phyloP scores from a whole-genome alignment of 2,113 vertebrate genomes.

The Bos javanicus region DNA sequence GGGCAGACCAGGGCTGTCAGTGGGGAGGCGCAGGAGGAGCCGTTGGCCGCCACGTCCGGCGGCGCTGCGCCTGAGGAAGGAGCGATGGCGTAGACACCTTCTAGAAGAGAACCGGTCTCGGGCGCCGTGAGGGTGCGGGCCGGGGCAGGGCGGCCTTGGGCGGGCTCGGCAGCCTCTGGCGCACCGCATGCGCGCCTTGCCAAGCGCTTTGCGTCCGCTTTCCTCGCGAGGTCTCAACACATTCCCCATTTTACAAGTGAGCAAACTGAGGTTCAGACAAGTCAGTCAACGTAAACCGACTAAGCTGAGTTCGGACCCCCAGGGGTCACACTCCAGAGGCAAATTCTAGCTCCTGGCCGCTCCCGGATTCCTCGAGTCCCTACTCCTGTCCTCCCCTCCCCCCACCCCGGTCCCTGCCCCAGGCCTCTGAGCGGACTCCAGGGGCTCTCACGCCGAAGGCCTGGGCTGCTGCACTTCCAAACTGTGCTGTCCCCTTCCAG shows the following conservation, averaged over 20 bases:
- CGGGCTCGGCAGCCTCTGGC: background rate
- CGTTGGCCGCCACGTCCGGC: no score
- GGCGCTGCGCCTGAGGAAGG: background rate
- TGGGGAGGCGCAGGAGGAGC: background rate
- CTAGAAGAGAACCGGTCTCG: background rate
- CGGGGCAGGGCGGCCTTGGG: fast-evolving
- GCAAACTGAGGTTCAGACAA: background rate
- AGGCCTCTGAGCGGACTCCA: background rate
- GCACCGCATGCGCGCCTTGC: background rate
- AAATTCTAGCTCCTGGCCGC: background rate
- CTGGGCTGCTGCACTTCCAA: background rate
- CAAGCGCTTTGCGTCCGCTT: background rate
- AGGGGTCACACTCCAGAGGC: background rate
- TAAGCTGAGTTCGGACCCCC: background rate
- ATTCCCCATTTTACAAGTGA: background rate
- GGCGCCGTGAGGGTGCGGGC: background rate
- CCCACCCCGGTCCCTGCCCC: background rate
- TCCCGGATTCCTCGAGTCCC: background rate
- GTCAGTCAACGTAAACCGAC: background rate
- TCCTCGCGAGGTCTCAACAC: background rate
- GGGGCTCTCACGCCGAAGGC: no score
- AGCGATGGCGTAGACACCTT: background rate
- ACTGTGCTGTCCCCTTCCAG: background rate
- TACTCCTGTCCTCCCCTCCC: background rate
- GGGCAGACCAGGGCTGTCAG: background rate